Base-by-base conservation (phyloP, 1,140 invertebrate genomes). In the Heliconius hermathena region DNA sequence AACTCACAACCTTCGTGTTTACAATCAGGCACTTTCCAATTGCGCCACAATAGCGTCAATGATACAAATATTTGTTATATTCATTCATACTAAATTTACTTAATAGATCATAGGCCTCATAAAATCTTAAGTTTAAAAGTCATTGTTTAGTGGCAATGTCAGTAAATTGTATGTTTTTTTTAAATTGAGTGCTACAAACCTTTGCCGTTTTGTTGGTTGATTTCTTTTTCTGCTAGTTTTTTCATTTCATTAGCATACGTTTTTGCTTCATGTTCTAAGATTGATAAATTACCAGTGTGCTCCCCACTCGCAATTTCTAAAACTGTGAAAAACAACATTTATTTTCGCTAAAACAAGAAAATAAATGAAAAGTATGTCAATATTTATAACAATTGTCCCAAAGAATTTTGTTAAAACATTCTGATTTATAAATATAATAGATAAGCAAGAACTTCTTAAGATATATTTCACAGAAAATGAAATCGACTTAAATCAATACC, bases 281-380 rank as follows among this genome's bases (percentile, higher is more conserved):
- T 70, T 16, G 79, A 46, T 60, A 88, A 76, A 60, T 90, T 88
- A 3, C 88, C 87, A 41, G 74, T 46, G 41, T 92, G 85, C 72
- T 93, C 89, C 18, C 86, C 84, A 52, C 85, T 91, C 49, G 92
- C 93, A 46, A 94, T 86, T 88, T 94, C 91, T 83, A 94, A 83
- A 76, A 94, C 93, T 94, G 85, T 29, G 49, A 36, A 71, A 71
- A 66, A 73, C 22, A 60, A 66, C 20, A 26, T 26, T 11, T 11
- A 66, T 60, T 22, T 22, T 22, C 8, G 54, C 9, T 60, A 22
- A 60, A 60, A 60, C n/a, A 60, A 22, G n/a, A 9, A 22, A 22
- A 29, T 6, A 13, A 22, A 66, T 29, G 0, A 66, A 18, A 26
- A 11, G 8, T 9, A 57, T 57, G 54, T n/a, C 54, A 57, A 22